Base-by-base conservation (phyloP, 2,888 invertebrate species). In the Anthrax anthrax region DNA sequence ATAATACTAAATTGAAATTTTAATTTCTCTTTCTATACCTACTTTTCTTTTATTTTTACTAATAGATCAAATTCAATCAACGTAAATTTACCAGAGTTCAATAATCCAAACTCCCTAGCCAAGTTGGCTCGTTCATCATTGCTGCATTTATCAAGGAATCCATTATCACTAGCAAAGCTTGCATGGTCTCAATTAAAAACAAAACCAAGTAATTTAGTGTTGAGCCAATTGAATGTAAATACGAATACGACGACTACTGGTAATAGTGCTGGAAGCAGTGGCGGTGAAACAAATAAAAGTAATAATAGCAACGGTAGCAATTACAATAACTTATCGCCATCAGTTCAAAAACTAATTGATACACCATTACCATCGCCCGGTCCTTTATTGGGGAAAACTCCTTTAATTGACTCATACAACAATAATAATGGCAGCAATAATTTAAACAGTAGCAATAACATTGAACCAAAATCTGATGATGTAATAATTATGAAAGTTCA, bases 351-450 rank as follows among this genome's bases (percentile, higher is more conserved):
- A 37, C 74, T 76, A 54, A 64, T 76, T 39, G 71, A 73, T 50
- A 72, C 78, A 39, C 84, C 85, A 1, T 65, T 85, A 41, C 84
- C 84, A 39, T 87, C 87, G 4, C 88, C 88, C 0, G 88, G 88
- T 0, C 88, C 88, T 1, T 70, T 86, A 51, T 70, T 88, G 19
- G 88, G 88, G 6, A 85, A 84, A 58, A 88, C 88, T 2, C 75
- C 86, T 43, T 70, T 89, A 36, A 82, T 89, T 16, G 87, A 88
- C 54, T 68, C 75, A 13, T 78, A 76, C 48, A 70, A 70, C 47
- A 59, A 59, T 32, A 46, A 45, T 39, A 23, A 23, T 23, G 8
- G 8, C 8, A 6, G 5, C 8, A 55, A 57, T 45, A n/a, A n/a
- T n/a, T n/a, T n/a, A n/a, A n/a, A n/a, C n/a, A n/a, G n/a, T n/a